A percentile compares a stretch with the other conserved stretches of the same genome.
Conservation (phyloP, 2,113 vertebrate genomes). For the Phaetusa simplex region DNA sequence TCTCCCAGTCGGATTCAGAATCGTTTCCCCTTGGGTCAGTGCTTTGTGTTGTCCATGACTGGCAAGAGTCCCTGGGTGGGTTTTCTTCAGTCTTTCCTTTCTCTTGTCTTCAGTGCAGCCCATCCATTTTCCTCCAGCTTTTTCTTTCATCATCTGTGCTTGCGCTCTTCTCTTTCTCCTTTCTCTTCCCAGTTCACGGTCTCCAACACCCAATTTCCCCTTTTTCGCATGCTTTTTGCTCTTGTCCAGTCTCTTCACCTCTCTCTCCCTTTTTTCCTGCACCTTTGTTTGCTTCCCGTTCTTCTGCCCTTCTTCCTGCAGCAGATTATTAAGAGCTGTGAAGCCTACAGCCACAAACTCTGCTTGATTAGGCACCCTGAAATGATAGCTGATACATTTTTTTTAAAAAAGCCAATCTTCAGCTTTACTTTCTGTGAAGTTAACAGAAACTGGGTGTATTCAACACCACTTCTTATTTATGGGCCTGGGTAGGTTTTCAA, state of each 20-base stretch:
- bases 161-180: background rate
- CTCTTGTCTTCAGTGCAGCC: background rate
- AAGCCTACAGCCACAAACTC: background rate
- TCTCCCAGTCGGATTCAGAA: background rate
- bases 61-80: background rate
- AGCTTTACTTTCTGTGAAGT: background rate
- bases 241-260: background rate
- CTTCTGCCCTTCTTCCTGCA: background rate
- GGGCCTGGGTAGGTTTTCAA: background rate
- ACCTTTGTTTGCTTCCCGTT: background rate
- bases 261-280: background rate
- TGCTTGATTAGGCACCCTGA: background rate
- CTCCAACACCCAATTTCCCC: background rate
- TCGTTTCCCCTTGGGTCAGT: background rate
- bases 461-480: background rate
- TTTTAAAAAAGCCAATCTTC: background rate
- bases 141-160: background rate
- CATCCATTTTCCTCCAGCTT: background rate
- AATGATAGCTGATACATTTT: background rate
- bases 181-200: constrained; percentile 4
- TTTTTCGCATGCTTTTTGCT: background rate
- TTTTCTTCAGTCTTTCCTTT: constrained; percentile 32
- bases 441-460: background rate
- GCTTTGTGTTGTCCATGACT: constrained; percentile 31
- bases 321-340: background rate